Percentiles rank a stretch among this genome's conserved stretches.
phyloP scores from a whole-genome alignment of 2,888 invertebrate species.

The Mesopsocus fuscifrons region DNA sequence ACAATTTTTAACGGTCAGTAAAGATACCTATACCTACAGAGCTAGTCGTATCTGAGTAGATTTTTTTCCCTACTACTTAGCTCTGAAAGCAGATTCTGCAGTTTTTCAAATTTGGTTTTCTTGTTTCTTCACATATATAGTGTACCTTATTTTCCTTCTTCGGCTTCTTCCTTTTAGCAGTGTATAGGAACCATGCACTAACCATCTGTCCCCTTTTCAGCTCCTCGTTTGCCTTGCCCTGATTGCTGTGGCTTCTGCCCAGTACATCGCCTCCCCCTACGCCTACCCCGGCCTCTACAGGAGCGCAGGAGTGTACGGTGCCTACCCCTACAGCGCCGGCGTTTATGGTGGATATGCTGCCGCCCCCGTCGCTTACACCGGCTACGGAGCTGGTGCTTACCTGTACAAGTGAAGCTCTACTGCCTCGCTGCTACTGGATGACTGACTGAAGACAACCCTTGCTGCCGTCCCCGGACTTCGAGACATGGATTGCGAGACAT shows the following conservation, averaged over 20 bases:
- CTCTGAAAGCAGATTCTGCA: no score
- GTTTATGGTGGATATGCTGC: neutral
- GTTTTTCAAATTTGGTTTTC: no score
- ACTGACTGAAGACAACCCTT: constrained; percentile 4
- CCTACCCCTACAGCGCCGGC: neutral
- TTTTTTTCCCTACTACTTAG: no score
- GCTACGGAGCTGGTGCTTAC: neutral
- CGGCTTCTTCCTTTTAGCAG: no score
- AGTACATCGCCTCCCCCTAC: constrained; percentile 9
- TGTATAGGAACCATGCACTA: no score
- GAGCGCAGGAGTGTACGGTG: constrained; percentile 1
- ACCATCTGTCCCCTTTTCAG: constrained; percentile 1
- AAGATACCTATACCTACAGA: no score
- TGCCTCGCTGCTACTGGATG: neutral
- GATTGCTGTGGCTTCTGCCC: constrained; percentile 4
- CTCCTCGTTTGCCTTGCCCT: constrained; percentile 4
- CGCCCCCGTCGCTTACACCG: neutral
- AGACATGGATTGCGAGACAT: constrained; percentile 3
- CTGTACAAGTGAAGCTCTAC: constrained; percentile 5
- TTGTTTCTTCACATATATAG: no score
- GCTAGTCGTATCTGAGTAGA: no score
- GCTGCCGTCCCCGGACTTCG: neutral
- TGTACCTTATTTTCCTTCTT: no score
- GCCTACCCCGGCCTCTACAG: constrained; percentile 2
- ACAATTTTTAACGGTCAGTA: no score